A percentile compares a stretch with the other conserved stretches of the same genome.
These are phyloP conservation scores for Daktulosphaira vitifoliae DNA, from an alignment of 1,140 invertebrate genomes.

Conservation along the genomic window DNA sequence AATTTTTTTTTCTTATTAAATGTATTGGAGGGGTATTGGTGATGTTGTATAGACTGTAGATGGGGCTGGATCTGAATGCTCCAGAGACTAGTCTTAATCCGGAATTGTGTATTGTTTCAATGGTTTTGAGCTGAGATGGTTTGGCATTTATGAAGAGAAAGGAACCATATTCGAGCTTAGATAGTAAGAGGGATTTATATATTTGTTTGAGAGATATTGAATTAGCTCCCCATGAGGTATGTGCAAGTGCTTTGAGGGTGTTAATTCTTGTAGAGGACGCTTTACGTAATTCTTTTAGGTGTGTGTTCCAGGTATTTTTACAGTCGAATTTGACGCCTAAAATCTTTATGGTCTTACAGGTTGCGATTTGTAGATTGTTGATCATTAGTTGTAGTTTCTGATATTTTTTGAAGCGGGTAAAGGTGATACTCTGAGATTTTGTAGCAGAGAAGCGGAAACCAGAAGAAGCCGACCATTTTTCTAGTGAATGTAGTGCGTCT, in stretches of 20 bases:
- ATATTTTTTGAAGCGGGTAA: not conserved
- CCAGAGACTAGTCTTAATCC: conserved; percentile 7
- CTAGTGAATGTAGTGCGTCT: not conserved
- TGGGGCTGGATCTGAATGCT: conserved; percentile 3
- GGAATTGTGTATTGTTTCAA: not conserved
- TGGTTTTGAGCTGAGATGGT: not conserved
- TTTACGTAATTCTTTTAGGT: not conserved
- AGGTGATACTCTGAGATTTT: not conserved
- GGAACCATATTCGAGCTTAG: conserved; percentile 7
- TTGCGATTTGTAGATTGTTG: not conserved
- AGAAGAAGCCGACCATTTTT: conserved; percentile 8
- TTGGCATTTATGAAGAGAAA: not conserved
- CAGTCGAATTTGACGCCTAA: not conserved
- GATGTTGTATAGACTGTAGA: not conserved
- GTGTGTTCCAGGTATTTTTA: not conserved
- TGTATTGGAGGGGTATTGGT: not conserved
- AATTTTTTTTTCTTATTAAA: not conserved
- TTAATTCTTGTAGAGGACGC: not conserved
- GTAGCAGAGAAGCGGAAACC: not conserved
- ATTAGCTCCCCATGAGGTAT: conserved; percentile 11
- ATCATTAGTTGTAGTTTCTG: not conserved
- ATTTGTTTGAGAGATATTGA: not conserved
- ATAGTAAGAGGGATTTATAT: not conserved
- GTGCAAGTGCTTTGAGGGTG: not conserved
- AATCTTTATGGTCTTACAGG: conserved; percentile 30